Conservation (phyloP, 2,113 vertebrate species). For the Lepus europaeus region DNA sequence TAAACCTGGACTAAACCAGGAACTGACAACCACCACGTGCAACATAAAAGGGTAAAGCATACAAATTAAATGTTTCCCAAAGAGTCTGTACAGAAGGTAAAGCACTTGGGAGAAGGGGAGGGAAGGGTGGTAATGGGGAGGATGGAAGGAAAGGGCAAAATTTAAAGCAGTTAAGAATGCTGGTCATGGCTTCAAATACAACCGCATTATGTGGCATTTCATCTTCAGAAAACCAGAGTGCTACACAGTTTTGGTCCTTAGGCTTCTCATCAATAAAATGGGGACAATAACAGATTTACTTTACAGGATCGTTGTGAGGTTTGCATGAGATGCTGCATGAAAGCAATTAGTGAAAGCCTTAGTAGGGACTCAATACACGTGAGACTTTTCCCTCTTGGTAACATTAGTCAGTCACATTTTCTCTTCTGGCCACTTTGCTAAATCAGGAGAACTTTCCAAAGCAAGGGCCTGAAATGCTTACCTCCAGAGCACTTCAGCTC, state of each 20-base stretch:
- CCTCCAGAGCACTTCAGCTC: not conserved
- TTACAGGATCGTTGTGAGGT: not conserved
- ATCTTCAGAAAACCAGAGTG: not conserved
- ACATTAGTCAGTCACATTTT: not conserved
- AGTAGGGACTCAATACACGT: not conserved
- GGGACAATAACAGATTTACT: not conserved
- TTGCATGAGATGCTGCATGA: not conserved
- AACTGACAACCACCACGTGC: constrained; percentile 21
- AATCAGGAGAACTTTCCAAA: constrained; percentile 19
- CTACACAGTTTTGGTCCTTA: not conserved
- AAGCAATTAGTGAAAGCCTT: not conserved
- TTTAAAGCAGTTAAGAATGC: constrained; percentile 1
- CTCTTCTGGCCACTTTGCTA: not conserved
- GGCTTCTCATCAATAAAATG: constrained; percentile 17
- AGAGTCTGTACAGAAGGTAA: not conserved
- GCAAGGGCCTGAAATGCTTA: not conserved
- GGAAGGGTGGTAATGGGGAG: not conserved
- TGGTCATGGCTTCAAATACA: not conserved
- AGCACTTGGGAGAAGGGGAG: not conserved
- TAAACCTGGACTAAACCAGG: not conserved
- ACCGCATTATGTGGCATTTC: not conserved
- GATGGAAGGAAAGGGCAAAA: not conserved
- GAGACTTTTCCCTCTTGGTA: not conserved
- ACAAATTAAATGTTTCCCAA: constrained; percentile 8
- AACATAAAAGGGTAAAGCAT: not conserved